phyloP scores from a whole-genome alignment of 2,113 vertebrate species.

The Ariopsis seemanni region DNA sequence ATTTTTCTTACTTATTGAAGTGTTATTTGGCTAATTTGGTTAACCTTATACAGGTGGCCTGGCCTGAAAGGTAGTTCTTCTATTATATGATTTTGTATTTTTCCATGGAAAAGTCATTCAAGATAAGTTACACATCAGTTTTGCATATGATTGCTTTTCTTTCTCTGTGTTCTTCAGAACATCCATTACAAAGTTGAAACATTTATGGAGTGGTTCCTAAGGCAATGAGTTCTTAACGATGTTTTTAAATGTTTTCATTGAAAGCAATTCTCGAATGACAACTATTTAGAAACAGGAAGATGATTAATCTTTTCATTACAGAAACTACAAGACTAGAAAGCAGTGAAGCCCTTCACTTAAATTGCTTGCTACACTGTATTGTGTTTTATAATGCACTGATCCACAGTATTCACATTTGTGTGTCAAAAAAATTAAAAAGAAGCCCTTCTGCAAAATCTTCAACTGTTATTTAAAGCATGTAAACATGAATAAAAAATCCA shows the following conservation, averaged over 20 bases:
- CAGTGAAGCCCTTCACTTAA: not conserved
- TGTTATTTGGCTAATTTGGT: not conserved
- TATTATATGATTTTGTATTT: conserved; percentile 12
- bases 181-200: not conserved
- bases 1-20: not conserved
- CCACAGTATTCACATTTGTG: not conserved
- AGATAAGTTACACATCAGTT: not conserved
- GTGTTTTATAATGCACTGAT: no score
- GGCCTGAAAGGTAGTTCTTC: not conserved
- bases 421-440: not conserved
- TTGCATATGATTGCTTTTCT: not conserved
- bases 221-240: not conserved
- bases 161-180: conserved; percentile 12
- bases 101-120: conserved; percentile 17
- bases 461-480: no score
- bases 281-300: not conserved
- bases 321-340: not conserved
- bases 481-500: not conserved
- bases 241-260: not conserved
- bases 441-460: not conserved
- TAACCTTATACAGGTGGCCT: not conserved
- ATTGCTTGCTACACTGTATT: not conserved
- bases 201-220: not conserved
- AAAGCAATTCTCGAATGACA: not conserved
- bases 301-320: not conserved